Conservation (phyloP, 37 sponge, comb jelly and placozoan genomes). For the Oscarella lobularis region DNA sequence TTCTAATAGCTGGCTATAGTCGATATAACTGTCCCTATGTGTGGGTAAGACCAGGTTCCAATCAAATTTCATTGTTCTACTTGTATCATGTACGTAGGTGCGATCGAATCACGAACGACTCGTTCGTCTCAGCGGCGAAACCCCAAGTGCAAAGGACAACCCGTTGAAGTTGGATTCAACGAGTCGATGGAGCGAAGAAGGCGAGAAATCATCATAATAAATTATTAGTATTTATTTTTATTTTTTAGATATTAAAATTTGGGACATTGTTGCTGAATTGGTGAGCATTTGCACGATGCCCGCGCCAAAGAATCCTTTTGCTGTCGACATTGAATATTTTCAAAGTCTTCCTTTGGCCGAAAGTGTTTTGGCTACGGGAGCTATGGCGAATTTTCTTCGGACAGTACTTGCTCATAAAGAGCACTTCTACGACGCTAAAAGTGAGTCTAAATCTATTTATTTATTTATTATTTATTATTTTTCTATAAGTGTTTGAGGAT, state of each 20-base stretch:
- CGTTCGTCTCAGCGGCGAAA: slow-evolving; percentile 17
- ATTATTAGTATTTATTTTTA: not conserved
- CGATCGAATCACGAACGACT: slow-evolving; percentile 72
- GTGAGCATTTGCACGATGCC: slow-evolving; percentile 61
- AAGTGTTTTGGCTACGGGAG: slow-evolving; percentile 61
- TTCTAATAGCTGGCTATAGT: slow-evolving; percentile 66
- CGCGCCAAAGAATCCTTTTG: slow-evolving; percentile 83
- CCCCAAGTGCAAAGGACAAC: slow-evolving; percentile 53
- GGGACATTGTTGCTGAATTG: slow-evolving; percentile 85
- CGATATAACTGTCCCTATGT: slow-evolving; percentile 72
- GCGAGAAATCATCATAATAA: slow-evolving; percentile 8
- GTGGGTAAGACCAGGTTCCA: too few species aligned
- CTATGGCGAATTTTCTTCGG: slow-evolving; percentile 55
- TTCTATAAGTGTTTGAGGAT: not conserved
- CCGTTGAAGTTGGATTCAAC: slow-evolving; percentile 72
- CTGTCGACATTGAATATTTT: slow-evolving; percentile 76
- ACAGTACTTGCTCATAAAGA: slow-evolving; percentile 18
- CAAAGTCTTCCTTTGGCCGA: slow-evolving; percentile 41
- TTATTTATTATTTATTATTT: not conserved
- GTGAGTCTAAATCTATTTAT: too few species aligned
- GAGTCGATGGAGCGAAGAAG: slow-evolving; percentile 51
- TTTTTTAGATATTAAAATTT: slow-evolving; percentile 44
- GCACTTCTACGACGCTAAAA: slow-evolving; percentile 42
- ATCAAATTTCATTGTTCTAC: too few species aligned
- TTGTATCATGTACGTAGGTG: slow-evolving; percentile 21